Conservation (phyloP, 2,797 vertebrate genomes). For the Siniperca obscura region DNA sequence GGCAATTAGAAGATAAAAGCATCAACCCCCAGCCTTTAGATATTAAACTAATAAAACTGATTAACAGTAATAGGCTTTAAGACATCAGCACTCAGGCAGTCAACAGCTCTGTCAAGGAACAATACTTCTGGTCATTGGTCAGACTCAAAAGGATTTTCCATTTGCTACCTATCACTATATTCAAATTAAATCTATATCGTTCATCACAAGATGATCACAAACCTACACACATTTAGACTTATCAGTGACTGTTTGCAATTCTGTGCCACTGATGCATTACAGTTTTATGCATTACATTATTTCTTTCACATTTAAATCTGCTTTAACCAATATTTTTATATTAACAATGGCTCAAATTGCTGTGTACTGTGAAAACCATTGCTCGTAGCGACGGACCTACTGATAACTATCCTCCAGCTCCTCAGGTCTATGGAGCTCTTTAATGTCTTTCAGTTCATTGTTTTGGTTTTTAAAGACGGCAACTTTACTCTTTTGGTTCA, state of each 20-base stretch:
- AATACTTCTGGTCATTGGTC: slow-evolving; percentile 13
- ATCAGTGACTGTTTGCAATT: neutral
- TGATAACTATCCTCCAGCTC: neutral
- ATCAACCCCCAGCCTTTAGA: slow-evolving; percentile 1
- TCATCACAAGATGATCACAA: neutral
- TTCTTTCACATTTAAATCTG: neutral
- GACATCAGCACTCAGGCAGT: neutral
- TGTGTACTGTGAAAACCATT: neutral
- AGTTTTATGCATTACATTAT: neutral
- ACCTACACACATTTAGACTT: neutral
- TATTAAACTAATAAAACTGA: slow-evolving; percentile 22
- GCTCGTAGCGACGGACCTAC: neutral
- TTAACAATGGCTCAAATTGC: neutral
- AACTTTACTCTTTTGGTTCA: neutral
- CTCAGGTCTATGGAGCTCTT: neutral
- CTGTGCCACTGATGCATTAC: neutral
- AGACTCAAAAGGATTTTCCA: slow-evolving; percentile 14
- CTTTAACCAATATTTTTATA: neutral
- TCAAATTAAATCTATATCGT: neutral
- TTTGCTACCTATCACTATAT: neutral
- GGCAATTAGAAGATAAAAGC: slow-evolving; percentile 21
- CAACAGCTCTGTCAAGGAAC: neutral
- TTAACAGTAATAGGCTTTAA: neutral
- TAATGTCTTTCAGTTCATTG: neutral
- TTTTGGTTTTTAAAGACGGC: neutral